Percentiles rank a stretch among this genome's conserved stretches.
Conservation (phyloP, 2,797 vertebrate genomes). For the Sus cebifrons region DNA sequence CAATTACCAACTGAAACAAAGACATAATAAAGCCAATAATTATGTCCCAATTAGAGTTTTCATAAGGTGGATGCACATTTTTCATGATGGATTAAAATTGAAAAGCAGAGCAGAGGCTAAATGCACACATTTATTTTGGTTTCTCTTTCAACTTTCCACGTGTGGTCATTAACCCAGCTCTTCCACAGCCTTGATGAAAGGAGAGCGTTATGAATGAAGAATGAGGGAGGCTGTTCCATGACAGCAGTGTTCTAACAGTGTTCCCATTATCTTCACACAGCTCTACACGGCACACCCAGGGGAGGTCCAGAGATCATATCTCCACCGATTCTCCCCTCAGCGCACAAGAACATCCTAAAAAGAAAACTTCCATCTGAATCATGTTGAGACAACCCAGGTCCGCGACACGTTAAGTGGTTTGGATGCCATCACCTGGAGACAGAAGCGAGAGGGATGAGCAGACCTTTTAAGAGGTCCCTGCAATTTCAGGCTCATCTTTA, state of each 20-base stretch:
- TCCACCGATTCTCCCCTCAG: not conserved
- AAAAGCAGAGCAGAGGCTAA: conserved; percentile 51
- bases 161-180: conserved; percentile 15
- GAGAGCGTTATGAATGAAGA: conserved; percentile 11
- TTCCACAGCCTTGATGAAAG: conserved; percentile 55
- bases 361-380: not conserved
- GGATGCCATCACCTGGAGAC: conserved; percentile 57
- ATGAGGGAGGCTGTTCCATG: not conserved
- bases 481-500: conserved; percentile 70
- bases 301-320: conserved; percentile 31
- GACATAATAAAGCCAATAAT: conserved; percentile 5
- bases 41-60: conserved; percentile 4
- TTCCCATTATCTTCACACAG: not conserved
- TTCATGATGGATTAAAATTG: conserved; percentile 46
- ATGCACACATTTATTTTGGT: conserved; percentile 35
- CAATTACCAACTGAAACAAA: conserved; percentile 62
- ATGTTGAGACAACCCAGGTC: conserved; percentile 50
- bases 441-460: not conserved
- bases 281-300: not conserved
- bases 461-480: conserved; percentile 59
- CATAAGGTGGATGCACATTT: not conserved
- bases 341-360: conserved; percentile 18
- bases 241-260: conserved; percentile 20
- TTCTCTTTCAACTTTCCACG: conserved; percentile 49
- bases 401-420: not conserved